Conservation (phyloP, 2,797 vertebrate species). For the Oreochromis mossambicus region DNA sequence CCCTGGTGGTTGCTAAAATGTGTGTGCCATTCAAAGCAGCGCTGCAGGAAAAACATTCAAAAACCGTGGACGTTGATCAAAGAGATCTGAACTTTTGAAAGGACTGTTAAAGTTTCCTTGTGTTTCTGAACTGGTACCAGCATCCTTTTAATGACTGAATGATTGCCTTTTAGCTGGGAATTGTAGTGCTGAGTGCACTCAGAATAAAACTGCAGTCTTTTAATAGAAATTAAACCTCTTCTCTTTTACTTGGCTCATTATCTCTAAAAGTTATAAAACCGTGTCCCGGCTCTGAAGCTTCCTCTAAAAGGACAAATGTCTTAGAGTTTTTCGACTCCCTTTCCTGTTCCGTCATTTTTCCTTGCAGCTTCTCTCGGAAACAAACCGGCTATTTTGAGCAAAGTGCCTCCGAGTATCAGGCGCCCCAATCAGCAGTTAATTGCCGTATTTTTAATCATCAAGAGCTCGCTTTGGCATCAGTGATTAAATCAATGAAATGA, state of each 20-base stretch:
- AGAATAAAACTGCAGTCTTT: neutral
- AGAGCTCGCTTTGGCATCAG: neutral
- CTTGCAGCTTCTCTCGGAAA: neutral
- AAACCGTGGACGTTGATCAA: neutral
- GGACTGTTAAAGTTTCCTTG: neutral
- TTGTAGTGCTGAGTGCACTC: neutral
- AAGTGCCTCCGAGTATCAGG: neutral
- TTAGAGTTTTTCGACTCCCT: neutral
- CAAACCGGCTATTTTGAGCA: neutral
- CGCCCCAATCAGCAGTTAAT: constrained; percentile 6
- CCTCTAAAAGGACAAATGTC: neutral
- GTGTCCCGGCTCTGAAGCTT: neutral
- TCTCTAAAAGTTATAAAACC: neutral
- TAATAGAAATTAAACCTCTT: neutral
- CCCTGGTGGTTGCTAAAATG: neutral
- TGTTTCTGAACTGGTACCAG: neutral
- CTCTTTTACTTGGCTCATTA: neutral
- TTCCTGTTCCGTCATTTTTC: neutral
- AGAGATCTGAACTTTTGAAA: neutral
- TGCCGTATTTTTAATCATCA: constrained; percentile 11
- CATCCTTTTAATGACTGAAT: neutral
- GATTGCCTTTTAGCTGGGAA: neutral
- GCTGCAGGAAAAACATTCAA: neutral
- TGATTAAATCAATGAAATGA: constrained; percentile 1
- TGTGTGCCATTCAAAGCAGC: constrained; percentile 12